Base-by-base conservation (phyloP, 2,797 vertebrate species). In the Leuciscus waleckii region DNA sequence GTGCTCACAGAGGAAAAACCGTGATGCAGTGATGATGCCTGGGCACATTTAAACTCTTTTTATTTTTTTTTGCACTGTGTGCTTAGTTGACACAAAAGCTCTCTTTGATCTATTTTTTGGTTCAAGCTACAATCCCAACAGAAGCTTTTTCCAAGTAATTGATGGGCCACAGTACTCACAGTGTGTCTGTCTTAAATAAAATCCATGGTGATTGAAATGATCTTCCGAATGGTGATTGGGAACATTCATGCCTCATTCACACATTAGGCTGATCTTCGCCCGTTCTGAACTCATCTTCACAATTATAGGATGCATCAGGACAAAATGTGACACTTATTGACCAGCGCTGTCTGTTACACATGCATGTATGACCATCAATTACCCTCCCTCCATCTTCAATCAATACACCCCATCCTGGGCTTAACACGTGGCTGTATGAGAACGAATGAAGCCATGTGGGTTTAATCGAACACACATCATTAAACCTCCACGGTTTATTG, bases 301-400 rank as follows among this genome's bases (percentile, higher is more conserved):
- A 32, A 43, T 41, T 41, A 75, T 68, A 67, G 32, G 23, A 83
- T 21, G 37, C 61, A 51, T 68, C 61, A 39, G 29, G 43, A 51
- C 32, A 23, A 63, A 82, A 26, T 26, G 68, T 46, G 54, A 51
- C 70, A 37, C 21, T 37, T 83, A 83, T 76, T 67, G 58, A 83
- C 23, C 71, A 46, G 39, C 10, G 8, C 58, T 7, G 29, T 39
- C 41, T 16, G 19, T 32, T 67, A 51, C 61, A 51, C 61, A 77
- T 21, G 71, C 73, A 76, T 63, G 16, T 74, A 8, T 2, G 17
- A 54, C 61, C 61, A 68, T 83, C 46, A 83, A 29, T 86, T 85
- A 85, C 89, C 26, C 80, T 82, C 82, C 75, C 80, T 68, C 37
- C 32, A 5, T 67, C 16, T 65, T 51, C 21, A 67, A 26, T 75